A percentile compares a stretch with the other conserved stretches of the same genome.
Conservation (phyloP, 1,140 invertebrate species). For the Tachypleus tridentatus region DNA sequence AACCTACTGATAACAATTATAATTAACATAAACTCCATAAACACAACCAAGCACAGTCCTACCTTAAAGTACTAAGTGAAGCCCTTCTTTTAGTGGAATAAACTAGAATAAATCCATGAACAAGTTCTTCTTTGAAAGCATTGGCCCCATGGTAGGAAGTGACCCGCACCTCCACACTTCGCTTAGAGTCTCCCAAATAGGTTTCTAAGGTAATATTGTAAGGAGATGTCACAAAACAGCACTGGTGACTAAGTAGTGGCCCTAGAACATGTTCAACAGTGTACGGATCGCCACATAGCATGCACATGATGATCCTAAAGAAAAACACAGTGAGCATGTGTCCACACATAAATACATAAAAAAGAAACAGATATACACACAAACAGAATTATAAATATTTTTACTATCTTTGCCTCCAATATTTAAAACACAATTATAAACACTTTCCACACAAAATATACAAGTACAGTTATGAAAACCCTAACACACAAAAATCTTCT, state of each 20-base stretch:
- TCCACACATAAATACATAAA: no score
- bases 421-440: no score
- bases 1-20: no score
- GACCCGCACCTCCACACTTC: conserved; percentile 73
- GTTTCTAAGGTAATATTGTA: conserved; percentile 80
- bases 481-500: no score
- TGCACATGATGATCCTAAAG: conserved; percentile 72
- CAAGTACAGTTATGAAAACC: no score
- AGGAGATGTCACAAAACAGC: conserved; percentile 65
- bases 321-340: no score
- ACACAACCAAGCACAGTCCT: conserved; percentile 26
- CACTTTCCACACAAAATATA: no score
- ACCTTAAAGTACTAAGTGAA: conserved; percentile 84
- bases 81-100: conserved; percentile 92
- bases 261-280: conserved; percentile 77
- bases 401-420: no score
- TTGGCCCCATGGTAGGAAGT: conserved; percentile 91
- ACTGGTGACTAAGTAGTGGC: conserved; percentile 74
- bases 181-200: conserved; percentile 74
- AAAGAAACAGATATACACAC: no score
- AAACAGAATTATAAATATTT: no score
- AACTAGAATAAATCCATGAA: conserved; percentile 91
- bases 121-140: conserved; percentile 79
- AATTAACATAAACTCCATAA: no score
- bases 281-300: conserved; percentile 94